Conservation (phyloP, 2,113 vertebrate species). For the western clawed frog (Xenopus tropicalis) region UCB_Xtro_10.0 CM004445.2:18830501-18831000, state of each 20-base stretch:
- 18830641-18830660: conserved; percentile 32
- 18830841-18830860: no score
- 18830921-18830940: no score
- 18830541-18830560: conserved; percentile 43
- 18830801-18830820: not conserved
- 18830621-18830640: conserved; percentile 41
- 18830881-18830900: no score
- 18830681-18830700: conserved; percentile 26
- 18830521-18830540: conserved; percentile 9
- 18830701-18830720: conserved; percentile 36
- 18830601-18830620: conserved; percentile 25
- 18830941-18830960: no score
- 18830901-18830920: no score
- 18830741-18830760: conserved; percentile 15
- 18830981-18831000: no score
- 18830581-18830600: conserved; percentile 35
- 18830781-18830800: not conserved
- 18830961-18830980: no score
- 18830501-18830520: conserved; percentile 18
- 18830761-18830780: conserved; percentile 3
- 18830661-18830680: conserved; percentile 29
- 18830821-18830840: not conserved
- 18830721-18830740: conserved; percentile 10
- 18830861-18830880: no score
- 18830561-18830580: conserved; percentile 24